Evolutionary conservation across 2,113 vertebrate genomes (phyloP).

Genomic region (Acinonyx jubatus): DNA sequence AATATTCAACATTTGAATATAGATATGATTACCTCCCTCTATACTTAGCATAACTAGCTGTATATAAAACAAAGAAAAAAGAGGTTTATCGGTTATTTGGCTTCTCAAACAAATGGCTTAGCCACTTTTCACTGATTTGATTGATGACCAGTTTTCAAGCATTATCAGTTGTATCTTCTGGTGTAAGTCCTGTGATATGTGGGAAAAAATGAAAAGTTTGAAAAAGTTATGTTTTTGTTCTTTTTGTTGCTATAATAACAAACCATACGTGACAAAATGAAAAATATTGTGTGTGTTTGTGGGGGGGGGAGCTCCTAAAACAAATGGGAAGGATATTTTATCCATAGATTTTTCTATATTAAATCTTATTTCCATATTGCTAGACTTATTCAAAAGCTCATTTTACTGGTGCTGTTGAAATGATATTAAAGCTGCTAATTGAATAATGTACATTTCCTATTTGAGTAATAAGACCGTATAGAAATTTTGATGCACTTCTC

Average conservation of each 20-base stretch:
- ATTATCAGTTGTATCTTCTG: background rate
- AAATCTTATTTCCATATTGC: background rate
- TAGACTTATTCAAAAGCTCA: conserved; percentile 19
- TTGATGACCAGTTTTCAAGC: background rate
- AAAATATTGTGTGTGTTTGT: background rate
- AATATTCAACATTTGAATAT: background rate
- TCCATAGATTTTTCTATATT: background rate
- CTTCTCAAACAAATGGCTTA: background rate
- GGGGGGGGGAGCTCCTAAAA: background rate
- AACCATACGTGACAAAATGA: background rate
- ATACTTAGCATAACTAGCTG: background rate
- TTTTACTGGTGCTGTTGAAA: conserved; percentile 44
- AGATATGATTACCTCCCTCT: background rate
- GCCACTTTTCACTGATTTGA: background rate
- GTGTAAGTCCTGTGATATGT: background rate
- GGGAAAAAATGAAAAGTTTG: background rate
- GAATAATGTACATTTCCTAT: conserved; percentile 51
- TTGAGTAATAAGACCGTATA: conserved; percentile 18
- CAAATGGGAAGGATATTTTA: background rate
- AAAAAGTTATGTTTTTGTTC: background rate
- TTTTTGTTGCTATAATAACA: background rate
- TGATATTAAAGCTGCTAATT: conserved; percentile 53
- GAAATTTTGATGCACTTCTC: conserved; percentile 37
- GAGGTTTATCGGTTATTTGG: background rate
- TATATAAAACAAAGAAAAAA: background rate